Conservation (phyloP, 2,797 vertebrate species). For the Enteromius argenteus region DNA sequence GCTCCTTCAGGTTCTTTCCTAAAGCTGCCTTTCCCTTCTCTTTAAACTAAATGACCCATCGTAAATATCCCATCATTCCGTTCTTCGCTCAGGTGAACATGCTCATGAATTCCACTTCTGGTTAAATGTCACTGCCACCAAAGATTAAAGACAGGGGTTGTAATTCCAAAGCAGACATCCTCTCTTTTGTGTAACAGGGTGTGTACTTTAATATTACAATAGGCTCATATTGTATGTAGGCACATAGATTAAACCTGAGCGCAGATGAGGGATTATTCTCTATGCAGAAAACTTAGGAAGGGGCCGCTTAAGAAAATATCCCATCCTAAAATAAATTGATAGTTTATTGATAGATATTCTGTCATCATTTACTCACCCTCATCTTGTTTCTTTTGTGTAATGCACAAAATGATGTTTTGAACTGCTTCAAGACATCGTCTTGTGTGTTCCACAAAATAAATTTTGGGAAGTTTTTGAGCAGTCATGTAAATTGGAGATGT, state of each 20-base stretch:
- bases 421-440: background rate
- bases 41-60: slow-evolving; percentile 33
- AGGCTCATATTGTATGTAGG: background rate
- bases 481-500: slow-evolving; percentile 1
- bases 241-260: background rate
- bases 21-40: slow-evolving; percentile 14
- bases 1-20: background rate
- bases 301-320: background rate
- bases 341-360: background rate
- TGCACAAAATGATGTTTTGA: no score
- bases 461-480: background rate
- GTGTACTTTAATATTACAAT: background rate
- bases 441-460: background rate
- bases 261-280: background rate
- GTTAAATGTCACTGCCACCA: slow-evolving; percentile 43
- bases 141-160: slow-evolving; percentile 19
- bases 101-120: slow-evolving; percentile 32
- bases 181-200: background rate
- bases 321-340: background rate
- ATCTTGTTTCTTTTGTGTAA: background rate
- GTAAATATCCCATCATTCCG: slow-evolving; percentile 33
- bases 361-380: background rate
- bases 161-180: slow-evolving; percentile 21
- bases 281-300: background rate
- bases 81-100: slow-evolving; percentile 30